Evolutionary conservation across 2,888 invertebrate species (phyloP).

Genomic region (Cheilosia vernalis): DNA sequence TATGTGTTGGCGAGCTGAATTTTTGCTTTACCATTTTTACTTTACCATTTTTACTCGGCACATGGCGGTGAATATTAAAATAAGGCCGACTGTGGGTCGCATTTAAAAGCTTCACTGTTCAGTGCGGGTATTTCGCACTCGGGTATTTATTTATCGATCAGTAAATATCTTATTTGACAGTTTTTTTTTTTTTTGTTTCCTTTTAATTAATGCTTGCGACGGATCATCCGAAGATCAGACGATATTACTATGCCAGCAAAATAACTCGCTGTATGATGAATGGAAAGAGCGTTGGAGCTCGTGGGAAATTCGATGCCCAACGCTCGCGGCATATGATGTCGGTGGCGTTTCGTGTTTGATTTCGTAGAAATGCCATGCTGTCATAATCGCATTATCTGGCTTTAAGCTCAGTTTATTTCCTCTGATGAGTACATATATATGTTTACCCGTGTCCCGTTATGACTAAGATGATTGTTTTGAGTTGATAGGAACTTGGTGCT

Average conservation of each 20-base stretch:
- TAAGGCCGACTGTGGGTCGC: slow-evolving; percentile 22
- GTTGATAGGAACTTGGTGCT: slow-evolving; percentile 15
- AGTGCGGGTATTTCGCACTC: not conserved
- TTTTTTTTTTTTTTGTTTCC: slow-evolving; percentile 25
- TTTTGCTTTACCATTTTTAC: not conserved
- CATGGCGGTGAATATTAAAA: slow-evolving; percentile 59
- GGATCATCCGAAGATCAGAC: slow-evolving; percentile 49
- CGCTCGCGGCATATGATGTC: slow-evolving; percentile 20
- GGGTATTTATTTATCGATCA: slow-evolving; percentile 68
- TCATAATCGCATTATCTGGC: slow-evolving; percentile 42
- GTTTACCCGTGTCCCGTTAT: slow-evolving; percentile 3
- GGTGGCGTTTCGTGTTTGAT: slow-evolving; percentile 44
- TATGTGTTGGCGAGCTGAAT: slow-evolving; percentile 5
- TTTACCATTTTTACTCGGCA: not conserved
- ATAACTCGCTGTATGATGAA: slow-evolving; percentile 14
- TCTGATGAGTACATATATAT: not conserved
- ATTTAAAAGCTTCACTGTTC: slow-evolving; percentile 32
- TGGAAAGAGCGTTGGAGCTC: slow-evolving; percentile 20
- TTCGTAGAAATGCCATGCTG: slow-evolving; percentile 66
- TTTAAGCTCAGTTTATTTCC: slow-evolving; percentile 32
- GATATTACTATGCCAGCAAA: slow-evolving; percentile 10
- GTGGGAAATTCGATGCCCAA: slow-evolving; percentile 60
- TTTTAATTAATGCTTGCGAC: slow-evolving; percentile 50
- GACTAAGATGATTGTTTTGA: slow-evolving; percentile 28
- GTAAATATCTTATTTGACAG: slow-evolving; percentile 69